Conservation (phyloP, 1,140 invertebrate genomes). For the Wasmannia auropunctata region DNA sequence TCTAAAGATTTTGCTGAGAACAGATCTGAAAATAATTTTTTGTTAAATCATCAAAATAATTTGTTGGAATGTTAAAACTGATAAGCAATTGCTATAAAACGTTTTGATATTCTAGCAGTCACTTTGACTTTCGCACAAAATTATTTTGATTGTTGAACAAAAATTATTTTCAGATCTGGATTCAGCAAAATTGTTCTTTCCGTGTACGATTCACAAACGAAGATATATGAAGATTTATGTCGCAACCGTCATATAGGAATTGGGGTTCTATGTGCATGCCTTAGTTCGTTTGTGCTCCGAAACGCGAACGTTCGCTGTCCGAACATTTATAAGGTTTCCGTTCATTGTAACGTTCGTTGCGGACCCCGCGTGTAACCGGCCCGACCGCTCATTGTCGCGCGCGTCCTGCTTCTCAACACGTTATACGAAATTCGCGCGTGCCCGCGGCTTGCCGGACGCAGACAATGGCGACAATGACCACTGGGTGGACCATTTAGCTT, state of each 20-base stretch:
- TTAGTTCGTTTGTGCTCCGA: background rate
- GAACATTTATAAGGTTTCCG: conserved; percentile 41
- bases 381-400: conserved; percentile 61
- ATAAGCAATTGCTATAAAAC: too few species aligned
- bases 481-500: conserved; percentile 77
- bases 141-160: too few species aligned
- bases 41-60: too few species aligned
- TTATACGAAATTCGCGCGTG: conserved; percentile 57
- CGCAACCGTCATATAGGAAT: background rate
- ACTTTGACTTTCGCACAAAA: too few species aligned
- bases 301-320: background rate
- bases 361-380: conserved; percentile 78
- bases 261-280: background rate
- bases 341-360: conserved; percentile 79
- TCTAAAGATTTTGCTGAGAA: too few species aligned
- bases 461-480: conserved; percentile 75
- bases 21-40: too few species aligned
- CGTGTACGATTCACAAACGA: background rate
- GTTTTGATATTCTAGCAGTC: too few species aligned
- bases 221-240: background rate
- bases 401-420: conserved; percentile 10
- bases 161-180: too few species aligned
- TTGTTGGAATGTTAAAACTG: too few species aligned
- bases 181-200: too few species aligned
- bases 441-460: conserved; percentile 64